phyloP scores from a whole-genome alignment of 2,113 vertebrate species.

The Tympanuchus pallidicinctus region DNA sequence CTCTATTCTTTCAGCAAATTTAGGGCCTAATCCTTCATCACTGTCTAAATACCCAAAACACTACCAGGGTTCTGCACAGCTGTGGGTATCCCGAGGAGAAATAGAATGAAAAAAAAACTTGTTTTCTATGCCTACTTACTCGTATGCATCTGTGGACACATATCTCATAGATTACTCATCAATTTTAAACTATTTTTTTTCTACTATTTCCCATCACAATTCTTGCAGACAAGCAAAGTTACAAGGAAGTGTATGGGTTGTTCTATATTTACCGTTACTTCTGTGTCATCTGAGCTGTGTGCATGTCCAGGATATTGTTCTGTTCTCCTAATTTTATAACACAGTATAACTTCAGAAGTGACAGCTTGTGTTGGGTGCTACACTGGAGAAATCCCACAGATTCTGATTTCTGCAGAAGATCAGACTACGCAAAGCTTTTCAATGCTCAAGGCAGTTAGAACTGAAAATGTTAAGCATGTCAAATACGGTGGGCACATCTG shows the following conservation, averaged over 20 bases:
- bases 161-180: neutral
- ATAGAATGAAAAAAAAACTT: neutral
- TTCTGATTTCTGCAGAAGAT: neutral
- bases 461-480: neutral
- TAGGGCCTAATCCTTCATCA: neutral
- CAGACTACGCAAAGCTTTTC: neutral
- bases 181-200: neutral
- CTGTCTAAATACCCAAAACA: neutral
- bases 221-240: neutral
- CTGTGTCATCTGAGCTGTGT: neutral
- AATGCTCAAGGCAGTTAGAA: neutral
- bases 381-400: neutral
- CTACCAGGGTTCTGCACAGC: neutral
- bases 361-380: neutral
- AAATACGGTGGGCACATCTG: neutral
- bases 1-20: neutral
- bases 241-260: rapidly evolving
- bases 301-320: neutral
- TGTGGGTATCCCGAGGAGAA: neutral
- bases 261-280: neutral
- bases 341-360: neutral
- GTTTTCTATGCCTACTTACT: neutral
- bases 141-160: neutral
- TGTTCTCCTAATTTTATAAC: neutral
- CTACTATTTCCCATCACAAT: neutral